A percentile compares a stretch with the other conserved stretches of the same genome.
These are phyloP conservation scores for Sinocyclocheilus maitianheensis DNA, from an alignment of 2,113 vertebrate genomes.

Conservation along the genomic window DNA sequence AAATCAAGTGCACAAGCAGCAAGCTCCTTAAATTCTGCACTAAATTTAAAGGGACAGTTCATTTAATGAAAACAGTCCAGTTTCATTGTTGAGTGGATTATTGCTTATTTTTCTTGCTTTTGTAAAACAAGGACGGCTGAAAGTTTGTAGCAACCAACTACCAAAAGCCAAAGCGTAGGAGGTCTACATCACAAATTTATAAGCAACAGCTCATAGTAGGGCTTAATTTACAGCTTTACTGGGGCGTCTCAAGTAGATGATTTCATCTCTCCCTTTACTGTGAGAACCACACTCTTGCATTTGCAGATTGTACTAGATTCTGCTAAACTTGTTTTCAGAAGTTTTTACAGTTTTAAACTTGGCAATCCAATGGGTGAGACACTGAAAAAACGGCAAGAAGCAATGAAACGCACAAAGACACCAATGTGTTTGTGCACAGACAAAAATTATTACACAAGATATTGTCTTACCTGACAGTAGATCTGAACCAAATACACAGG, in stretches of 20 bases:
- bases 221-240: not conserved
- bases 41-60: not conserved
- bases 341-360: not conserved
- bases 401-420: not conserved
- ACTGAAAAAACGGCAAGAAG: not conserved
- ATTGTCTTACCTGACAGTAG: conserved; percentile 89
- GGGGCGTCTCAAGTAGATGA: not conserved
- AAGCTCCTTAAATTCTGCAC: not conserved
- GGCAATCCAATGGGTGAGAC: not conserved
- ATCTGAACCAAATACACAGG: conserved; percentile 96
- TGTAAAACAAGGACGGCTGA: not conserved
- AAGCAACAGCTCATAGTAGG: not conserved
- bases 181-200: not conserved
- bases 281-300: not conserved
- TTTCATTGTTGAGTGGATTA: not conserved
- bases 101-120: not conserved
- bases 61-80: not conserved
- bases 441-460: not conserved
- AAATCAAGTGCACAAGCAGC: conserved; percentile 42
- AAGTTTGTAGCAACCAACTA: not conserved
- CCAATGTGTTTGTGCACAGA: not conserved
- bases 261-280: not conserved
- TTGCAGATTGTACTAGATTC: not conserved
- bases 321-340: not conserved
- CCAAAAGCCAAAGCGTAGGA: not conserved